Conservation (phyloP, 1,140 invertebrate genomes). For the Teleopsis dalmanni region DNA sequence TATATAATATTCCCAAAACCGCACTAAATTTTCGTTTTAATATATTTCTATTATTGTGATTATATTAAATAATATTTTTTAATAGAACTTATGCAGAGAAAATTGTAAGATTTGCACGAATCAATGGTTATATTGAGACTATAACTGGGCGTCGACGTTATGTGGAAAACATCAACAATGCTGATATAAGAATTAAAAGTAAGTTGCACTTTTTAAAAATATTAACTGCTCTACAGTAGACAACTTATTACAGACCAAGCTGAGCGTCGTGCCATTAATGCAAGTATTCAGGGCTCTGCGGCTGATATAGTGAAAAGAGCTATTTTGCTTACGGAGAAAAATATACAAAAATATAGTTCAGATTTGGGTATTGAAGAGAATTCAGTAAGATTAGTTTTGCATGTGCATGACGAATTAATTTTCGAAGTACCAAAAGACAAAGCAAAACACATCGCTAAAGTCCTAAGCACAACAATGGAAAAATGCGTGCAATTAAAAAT, state of each 20-base stretch:
- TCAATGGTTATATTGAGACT: slow-evolving; percentile 76
- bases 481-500: slow-evolving; percentile 63
- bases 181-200: slow-evolving; percentile 53
- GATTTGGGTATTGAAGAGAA: slow-evolving; percentile 32
- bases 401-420: slow-evolving; percentile 94
- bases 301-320: slow-evolving; percentile 90
- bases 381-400: slow-evolving; percentile 60
- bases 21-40: background rate
- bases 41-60: background rate
- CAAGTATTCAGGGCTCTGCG: slow-evolving; percentile 90
- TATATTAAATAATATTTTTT: too few species aligned
- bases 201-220: slow-evolving; percentile 27
- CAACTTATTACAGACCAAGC: slow-evolving; percentile 57
- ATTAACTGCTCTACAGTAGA: background rate
- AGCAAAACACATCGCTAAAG: slow-evolving; percentile 53
- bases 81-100: slow-evolving; percentile 55
- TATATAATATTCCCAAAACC: background rate
- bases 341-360: slow-evolving; percentile 34
- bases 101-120: slow-evolving; percentile 61
- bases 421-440: slow-evolving; percentile 72
- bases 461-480: slow-evolving; percentile 77
- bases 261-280: slow-evolving; percentile 93
- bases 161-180: slow-evolving; percentile 68
- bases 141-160: slow-evolving; percentile 70
- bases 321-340: slow-evolving; percentile 70